Evolutionary conservation across 2,113 vertebrate species (phyloP), one percentile per base, ranked within the genome.

Genomic region (Mastomys coucha): DNA sequence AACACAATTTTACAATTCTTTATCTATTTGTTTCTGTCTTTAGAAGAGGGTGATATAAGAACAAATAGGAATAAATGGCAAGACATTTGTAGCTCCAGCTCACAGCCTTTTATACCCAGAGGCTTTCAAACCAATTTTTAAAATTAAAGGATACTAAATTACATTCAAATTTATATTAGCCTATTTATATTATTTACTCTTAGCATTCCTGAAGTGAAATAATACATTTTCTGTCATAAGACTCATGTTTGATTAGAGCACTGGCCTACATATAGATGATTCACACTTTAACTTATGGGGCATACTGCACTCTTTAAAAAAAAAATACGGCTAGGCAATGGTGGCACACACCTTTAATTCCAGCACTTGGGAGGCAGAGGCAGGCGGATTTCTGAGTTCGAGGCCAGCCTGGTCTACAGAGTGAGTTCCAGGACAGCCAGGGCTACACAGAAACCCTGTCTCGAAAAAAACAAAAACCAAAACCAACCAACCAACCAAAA

Each of bases 101-200:
- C 60, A 70, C 2, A 70, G 24, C 91, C 49, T 1, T 94, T 96
- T 73, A 28, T 58, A 88, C 36, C 19, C 17, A 63, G 72, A 94
- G 51, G 20, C 49, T 94, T 69, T 76, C 53, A 88, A 85, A 63
- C 13, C 51, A 92, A 16, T 45, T 36, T 12, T 89, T 78, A 60
- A 82, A 82, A 39, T 60, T 39, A 60, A 82, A 85, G 87, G 69
- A 49, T 91, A 63, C 11, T 95, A 75, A 3, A 90, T 94, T 91
- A 92, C 58, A 80, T 82, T 56, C 85, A 75, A 77, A 88, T 75
- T 42, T 94, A 60, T 73, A 60, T 94, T 65, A 96, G 45, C 13
- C 78, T 96, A 0, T 87, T 90, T 88, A 73, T 69, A 80, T 17
- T 81, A 4, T 78, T 85, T 91, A 70, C 70, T 95, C 42, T 45